These are phyloP conservation scores for Enteromius mattozi DNA, from an alignment of 2,797 vertebrate genomes.

Conservation along the genomic window DNA sequence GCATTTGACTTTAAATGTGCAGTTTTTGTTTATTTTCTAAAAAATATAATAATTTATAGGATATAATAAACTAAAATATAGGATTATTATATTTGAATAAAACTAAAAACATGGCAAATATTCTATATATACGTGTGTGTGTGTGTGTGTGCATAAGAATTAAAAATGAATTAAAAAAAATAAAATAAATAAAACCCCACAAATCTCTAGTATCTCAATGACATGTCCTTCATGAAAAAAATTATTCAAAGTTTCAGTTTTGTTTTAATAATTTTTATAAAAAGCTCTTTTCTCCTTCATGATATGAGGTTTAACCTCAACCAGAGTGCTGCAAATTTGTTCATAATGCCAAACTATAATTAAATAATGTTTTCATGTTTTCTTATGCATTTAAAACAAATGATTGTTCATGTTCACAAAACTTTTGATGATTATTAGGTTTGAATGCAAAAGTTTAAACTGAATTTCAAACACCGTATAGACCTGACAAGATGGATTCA, in stretches of 20 bases:
- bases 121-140: too few species aligned
- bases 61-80: too few species aligned
- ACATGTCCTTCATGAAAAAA: too few species aligned
- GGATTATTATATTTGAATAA: background rate
- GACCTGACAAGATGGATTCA: background rate
- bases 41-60: background rate
- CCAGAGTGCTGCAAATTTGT: background rate
- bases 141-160: background rate
- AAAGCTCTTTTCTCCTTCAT: background rate
- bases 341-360: background rate
- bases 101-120: background rate
- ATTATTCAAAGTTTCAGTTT: background rate
- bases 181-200: background rate
- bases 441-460: background rate
- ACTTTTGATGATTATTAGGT: background rate
- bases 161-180: background rate
- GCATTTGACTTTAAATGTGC: background rate
- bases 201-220: background rate
- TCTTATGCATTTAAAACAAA: too few species aligned
- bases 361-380: background rate
- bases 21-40: background rate
- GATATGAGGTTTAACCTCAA: background rate
- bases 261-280: background rate
- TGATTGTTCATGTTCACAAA: background rate
- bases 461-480: background rate